Evolutionary conservation across 2,797 vertebrate genomes (phyloP).

Genomic region (Perodicticus potto): DNA sequence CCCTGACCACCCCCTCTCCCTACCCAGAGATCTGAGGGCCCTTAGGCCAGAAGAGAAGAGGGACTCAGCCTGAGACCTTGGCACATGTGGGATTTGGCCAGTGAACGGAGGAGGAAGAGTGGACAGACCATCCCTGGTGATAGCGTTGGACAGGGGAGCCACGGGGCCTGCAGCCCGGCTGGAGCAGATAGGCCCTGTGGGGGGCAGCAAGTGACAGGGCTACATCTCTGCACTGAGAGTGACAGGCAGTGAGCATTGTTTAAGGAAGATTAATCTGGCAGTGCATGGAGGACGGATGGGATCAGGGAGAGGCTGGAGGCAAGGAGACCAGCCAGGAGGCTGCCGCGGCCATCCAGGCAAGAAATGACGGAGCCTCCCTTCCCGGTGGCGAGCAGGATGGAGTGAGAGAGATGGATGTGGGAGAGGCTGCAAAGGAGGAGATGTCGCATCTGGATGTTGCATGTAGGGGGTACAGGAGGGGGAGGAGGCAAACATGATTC

Average conservation of each 20-base stretch:
- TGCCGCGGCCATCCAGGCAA: constrained; percentile 67
- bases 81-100: not conserved
- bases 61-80: not conserved
- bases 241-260: constrained; percentile 76
- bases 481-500: constrained; percentile 66
- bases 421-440: constrained; percentile 23
- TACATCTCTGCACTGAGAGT: constrained; percentile 50
- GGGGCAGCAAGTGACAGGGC: constrained; percentile 14
- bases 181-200: constrained; percentile 66
- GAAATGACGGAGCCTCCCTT: constrained; percentile 64
- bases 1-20: not conserved
- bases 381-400: not conserved
- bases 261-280: constrained; percentile 82
- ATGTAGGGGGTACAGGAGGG: not conserved
- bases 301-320: constrained; percentile 80
- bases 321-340: constrained; percentile 80
- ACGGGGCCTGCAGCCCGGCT: not conserved
- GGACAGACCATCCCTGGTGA: not conserved
- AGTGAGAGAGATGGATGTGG: constrained; percentile 61
- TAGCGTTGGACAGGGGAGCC: not conserved
- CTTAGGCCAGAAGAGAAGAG: not conserved
- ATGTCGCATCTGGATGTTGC: constrained; percentile 51
- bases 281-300: constrained; percentile 67
- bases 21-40: not conserved
- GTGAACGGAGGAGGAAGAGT: not conserved